A percentile compares a stretch with the other conserved stretches of the same genome.
Evolutionary conservation across 2,888 invertebrate species (phyloP).

Genomic region (Macaria liturata): DNA sequence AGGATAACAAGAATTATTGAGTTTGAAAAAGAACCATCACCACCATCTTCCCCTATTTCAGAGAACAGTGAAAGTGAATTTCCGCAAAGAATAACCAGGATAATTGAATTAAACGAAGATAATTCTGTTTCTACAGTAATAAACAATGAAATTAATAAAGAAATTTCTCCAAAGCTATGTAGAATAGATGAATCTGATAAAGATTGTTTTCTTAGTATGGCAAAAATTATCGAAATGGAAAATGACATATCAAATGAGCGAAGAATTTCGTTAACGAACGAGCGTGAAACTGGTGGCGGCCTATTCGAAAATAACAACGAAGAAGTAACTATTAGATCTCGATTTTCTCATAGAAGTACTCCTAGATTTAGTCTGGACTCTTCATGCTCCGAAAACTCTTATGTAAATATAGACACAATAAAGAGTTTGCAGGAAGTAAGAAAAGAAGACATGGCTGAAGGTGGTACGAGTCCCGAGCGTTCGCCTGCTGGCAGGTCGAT

Average conservation of each 20-base stretch:
- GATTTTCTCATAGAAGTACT: constrained; percentile 66
- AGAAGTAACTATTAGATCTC: constrained; percentile 68
- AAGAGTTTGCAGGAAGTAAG: constrained; percentile 81
- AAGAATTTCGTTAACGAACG: constrained; percentile 74
- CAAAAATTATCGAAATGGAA: constrained; percentile 80
- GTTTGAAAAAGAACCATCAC: constrained; percentile 62
- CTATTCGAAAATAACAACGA: constrained; percentile 58
- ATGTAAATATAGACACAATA: constrained; percentile 79
- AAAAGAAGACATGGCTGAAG: constrained; percentile 68
- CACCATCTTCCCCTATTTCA: constrained; percentile 47
- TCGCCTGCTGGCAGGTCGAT: constrained; percentile 64
- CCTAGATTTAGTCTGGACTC: constrained; percentile 81
- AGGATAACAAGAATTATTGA: constrained; percentile 76
- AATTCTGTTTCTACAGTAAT: constrained; percentile 66
- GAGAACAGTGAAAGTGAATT: constrained; percentile 58
- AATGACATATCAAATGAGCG: constrained; percentile 78
- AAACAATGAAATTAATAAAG: constrained; percentile 59
- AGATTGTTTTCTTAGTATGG: constrained; percentile 75
- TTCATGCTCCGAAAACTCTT: constrained; percentile 83
- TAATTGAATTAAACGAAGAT: constrained; percentile 71
- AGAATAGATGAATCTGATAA: constrained; percentile 71
- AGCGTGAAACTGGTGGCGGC: constrained; percentile 76
- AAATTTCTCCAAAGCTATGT: constrained; percentile 62
- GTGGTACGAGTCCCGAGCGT: constrained; percentile 58
- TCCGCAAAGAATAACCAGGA: constrained; percentile 70